Evolutionary conservation across 2,113 vertebrate genomes (phyloP), one percentile per base, ranked within the genome.

Genomic region (Lethenteron reissneri): DNA sequence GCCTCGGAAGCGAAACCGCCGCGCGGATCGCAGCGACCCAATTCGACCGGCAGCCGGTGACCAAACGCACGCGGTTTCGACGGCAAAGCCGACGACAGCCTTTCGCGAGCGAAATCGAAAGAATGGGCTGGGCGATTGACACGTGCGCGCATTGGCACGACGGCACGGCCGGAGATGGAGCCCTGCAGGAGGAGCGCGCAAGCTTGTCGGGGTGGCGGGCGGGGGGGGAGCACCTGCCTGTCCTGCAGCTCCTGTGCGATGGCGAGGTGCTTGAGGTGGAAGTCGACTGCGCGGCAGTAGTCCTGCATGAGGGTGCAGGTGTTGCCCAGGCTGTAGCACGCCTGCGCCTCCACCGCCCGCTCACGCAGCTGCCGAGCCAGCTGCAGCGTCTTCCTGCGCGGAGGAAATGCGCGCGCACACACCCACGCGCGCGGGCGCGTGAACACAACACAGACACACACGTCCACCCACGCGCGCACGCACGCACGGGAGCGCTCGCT

Each of bases 261-360:
- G 76, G 85, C 84, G 60, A 96, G 84, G 77, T 96, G 92, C 77
- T 94, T 96, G 72, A 95, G 78, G 57, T 96, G 90, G 79, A 90
- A 95, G 75, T 97, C 92, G 57, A 95, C 90, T 60, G 90, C 90
- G 77, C 85, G 84, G 77, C 94, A 88, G 6, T 90, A 96, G 80
- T 97, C 92, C 71, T 97, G 92, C 14, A 97, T 87, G 59, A 97
- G 81, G 1, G 92, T 96, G 75, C 90, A 87, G 0, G 92, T 97
- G 82, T 95, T 97, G 2, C 92, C 92, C 12, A 96, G 84, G 73
- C 92, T 97, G 77, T 97, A 97, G 76, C 92, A 97, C 72, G 90
- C 87, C 81, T 97, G 92, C 0, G 92, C 92, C 78, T 97, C 92
- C 72, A 95, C 87, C 0, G 90, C 92, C 72, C 87, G 82, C 77